These are phyloP conservation scores for Porites australiensis DNA, from an alignment of 64 coral and sea anemone genomes.

Conservation along the genomic window DNA sequence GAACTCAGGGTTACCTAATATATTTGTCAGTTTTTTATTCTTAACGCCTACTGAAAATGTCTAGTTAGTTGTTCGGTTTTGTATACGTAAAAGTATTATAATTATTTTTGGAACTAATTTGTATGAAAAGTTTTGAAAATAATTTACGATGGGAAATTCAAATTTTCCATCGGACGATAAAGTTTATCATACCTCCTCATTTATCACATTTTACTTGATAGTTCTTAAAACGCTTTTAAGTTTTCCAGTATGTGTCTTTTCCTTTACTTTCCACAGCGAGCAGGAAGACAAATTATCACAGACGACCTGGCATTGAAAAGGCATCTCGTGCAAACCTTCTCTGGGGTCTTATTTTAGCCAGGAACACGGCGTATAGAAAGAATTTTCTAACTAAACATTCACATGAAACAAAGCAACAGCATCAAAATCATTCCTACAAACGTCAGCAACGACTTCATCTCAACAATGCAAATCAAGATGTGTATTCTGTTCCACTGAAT, in stretches of 20 bases:
- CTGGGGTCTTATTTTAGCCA: conserved; percentile 28
- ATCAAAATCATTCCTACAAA: not conserved
- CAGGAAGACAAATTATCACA: not conserved
- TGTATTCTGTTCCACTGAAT: conserved; percentile 9
- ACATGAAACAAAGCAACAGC: not conserved
- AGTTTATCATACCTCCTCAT: not conserved
- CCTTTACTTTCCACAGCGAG: not conserved
- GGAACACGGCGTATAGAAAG: not conserved
- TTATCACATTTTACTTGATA: not conserved
- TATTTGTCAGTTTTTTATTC: no score
- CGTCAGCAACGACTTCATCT: not conserved
- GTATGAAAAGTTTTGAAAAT: no score
- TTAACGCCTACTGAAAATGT: no score
- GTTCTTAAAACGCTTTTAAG: not conserved
- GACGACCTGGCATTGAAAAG: not conserved
- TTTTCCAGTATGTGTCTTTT: not conserved
- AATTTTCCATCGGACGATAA: no score
- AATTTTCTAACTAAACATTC: not conserved
- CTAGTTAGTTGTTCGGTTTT: no score
- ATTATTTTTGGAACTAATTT: no score
- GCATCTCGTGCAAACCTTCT: conserved; percentile 7
- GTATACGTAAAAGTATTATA: no score
- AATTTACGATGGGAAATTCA: no score
- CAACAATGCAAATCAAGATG: not conserved
- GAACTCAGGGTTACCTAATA: no score